phyloP scores from a whole-genome alignment of 2,888 invertebrate genomes.

The Hyposoter dolosus region DNA sequence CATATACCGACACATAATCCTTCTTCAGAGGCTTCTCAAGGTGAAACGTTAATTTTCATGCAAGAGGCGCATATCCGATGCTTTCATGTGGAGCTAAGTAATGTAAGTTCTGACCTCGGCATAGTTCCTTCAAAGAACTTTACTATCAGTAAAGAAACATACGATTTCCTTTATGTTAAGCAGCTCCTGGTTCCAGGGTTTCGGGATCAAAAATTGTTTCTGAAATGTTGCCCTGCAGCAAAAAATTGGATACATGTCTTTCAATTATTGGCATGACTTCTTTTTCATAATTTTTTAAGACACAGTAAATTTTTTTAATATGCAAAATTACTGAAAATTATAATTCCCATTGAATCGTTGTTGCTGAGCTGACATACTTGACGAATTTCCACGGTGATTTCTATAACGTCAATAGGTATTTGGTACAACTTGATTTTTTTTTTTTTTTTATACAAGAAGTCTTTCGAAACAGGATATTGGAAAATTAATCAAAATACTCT shows the following conservation, averaged over 20 bases:
- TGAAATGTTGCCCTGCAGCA: neutral
- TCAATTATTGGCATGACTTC: neutral
- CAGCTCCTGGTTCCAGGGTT: neutral
- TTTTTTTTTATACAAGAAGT: neutral
- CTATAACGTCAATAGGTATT: neutral
- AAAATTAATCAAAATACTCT: neutral
- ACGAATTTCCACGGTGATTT: neutral
- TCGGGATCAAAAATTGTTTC: neutral
- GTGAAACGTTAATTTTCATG: slow-evolving; percentile 49
- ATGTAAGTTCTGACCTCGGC: neutral
- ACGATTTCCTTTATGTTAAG: neutral
- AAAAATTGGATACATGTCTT: neutral
- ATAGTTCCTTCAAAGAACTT: slow-evolving; percentile 3
- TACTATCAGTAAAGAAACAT: neutral
- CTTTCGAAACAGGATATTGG: neutral
- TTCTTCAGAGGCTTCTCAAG: slow-evolving; percentile 38
- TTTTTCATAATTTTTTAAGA: neutral
- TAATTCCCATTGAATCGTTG: neutral
- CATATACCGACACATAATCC: slow-evolving; percentile 39
- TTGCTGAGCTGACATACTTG: too few relatives aligned
- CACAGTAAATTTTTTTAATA: neutral
- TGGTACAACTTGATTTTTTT: neutral
- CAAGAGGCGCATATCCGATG: slow-evolving; percentile 34
- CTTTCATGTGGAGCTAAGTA: slow-evolving; percentile 6
- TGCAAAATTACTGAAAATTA: neutral